These are phyloP conservation scores for Priocnemis perturbator DNA, from an alignment of 2,888 invertebrate species.

Conservation along the genomic window DNA sequence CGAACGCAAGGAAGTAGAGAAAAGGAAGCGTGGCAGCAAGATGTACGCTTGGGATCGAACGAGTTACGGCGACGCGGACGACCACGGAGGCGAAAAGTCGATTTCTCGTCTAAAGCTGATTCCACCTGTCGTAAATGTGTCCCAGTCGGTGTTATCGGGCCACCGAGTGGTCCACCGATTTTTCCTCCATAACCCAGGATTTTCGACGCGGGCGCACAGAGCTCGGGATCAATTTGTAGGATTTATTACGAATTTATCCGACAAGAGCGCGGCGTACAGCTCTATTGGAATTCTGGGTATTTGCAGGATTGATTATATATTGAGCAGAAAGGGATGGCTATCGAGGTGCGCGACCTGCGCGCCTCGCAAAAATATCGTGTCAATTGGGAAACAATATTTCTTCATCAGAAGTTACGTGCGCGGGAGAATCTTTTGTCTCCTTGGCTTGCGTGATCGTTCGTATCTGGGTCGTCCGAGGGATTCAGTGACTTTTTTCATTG, in stretches of 20 bases:
- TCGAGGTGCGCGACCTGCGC: too few relatives aligned
- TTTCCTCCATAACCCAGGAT: neutral
- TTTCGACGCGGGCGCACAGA: neutral
- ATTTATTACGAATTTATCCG: slow-evolving; percentile 9
- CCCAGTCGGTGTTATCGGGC: slow-evolving; percentile 14
- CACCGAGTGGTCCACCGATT: slow-evolving; percentile 1
- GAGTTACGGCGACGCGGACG: neutral
- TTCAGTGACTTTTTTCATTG: too few relatives aligned
- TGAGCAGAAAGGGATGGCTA: too few relatives aligned
- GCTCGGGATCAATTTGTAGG: neutral
- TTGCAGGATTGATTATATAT: too few relatives aligned
- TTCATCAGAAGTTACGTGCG: too few relatives aligned
- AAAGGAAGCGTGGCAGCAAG: neutral
- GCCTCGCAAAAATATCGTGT: too few relatives aligned
- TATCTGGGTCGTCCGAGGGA: too few relatives aligned
- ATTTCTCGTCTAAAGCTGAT: slow-evolving; percentile 28
- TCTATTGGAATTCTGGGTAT: neutral
- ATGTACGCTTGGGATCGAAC: slow-evolving; percentile 5
- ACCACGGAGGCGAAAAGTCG: slow-evolving; percentile 20
- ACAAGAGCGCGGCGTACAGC: neutral
- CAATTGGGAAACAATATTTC: too few relatives aligned
- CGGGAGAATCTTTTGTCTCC: too few relatives aligned
- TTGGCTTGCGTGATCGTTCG: too few relatives aligned
- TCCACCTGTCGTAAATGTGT: slow-evolving; percentile 18
- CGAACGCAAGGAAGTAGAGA: neutral